Evolutionary conservation across 2,113 vertebrate genomes (phyloP).

Genomic region (Cyprinodon variegatus): DNA sequence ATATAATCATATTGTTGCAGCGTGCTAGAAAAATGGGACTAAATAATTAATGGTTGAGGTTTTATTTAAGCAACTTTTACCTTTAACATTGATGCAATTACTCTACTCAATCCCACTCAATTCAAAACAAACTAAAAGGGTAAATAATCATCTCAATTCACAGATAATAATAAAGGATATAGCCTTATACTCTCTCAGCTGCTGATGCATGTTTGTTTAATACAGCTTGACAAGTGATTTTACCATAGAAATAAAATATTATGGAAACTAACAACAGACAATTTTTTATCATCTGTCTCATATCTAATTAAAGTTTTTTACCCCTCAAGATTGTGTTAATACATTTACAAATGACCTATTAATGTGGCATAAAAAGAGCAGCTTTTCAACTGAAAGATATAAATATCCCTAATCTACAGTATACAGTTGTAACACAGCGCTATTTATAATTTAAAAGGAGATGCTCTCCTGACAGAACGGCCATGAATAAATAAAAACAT

Average conservation of each 20-base stretch:
- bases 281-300: not conserved
- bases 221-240: not conserved
- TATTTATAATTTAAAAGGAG: constrained; percentile 14
- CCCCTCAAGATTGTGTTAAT: constrained; percentile 25
- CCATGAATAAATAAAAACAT: constrained; percentile 10
- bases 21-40: not conserved
- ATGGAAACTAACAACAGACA: not conserved
- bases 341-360: not conserved
- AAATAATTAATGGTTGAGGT: not conserved
- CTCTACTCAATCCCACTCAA: constrained; percentile 1
- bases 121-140: not conserved
- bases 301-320: constrained; percentile 24
- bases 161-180: not conserved
- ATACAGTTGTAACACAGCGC: not conserved
- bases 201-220: not conserved
- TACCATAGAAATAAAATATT: not conserved
- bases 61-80: constrained; percentile 18
- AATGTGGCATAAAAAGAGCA: constrained; percentile 5
- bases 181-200: not conserved
- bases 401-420: constrained; percentile 1
- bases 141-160: not conserved
- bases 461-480: not conserved
- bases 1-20: not conserved
- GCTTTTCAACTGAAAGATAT: not conserved
- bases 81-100: constrained; percentile 42